These are phyloP conservation scores for Characodon lateralis DNA, from an alignment of 2,797 vertebrate species.

Conservation along the genomic window DNA sequence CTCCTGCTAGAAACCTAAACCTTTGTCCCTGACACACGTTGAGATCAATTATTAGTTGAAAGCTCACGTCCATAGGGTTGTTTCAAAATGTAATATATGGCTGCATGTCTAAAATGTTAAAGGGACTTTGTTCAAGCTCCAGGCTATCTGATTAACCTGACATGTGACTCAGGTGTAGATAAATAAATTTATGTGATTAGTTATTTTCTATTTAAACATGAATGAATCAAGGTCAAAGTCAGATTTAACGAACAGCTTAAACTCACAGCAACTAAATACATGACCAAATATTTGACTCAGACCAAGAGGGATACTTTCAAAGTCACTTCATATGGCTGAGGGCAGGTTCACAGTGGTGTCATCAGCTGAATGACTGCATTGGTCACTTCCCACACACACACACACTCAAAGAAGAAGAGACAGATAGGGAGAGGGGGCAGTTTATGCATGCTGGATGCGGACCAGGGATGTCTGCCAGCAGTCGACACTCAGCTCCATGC, in stretches of 20 bases:
- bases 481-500: conserved; percentile 52
- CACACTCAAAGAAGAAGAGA: neutral
- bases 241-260: neutral
- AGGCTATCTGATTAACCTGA: neutral
- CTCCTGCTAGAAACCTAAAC: no score
- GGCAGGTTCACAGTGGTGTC: conserved; percentile 51
- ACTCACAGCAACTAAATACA: conserved; percentile 13
- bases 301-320: conserved; percentile 49
- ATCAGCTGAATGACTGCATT: conserved; percentile 43
- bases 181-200: neutral
- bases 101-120: neutral
- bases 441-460: conserved; percentile 51
- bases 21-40: neutral
- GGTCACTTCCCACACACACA: conserved; percentile 37
- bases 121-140: neutral
- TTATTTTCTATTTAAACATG: neutral
- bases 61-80: neutral
- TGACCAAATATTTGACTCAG: conserved; percentile 37
- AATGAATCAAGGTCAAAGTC: conserved; percentile 10
- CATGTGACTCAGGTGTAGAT: neutral
- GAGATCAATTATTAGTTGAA: neutral
- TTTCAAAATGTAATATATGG: neutral
- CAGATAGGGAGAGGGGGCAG: neutral
- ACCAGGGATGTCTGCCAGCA: conserved; percentile 52
- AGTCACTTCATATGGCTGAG: conserved; percentile 49